Evolutionary conservation across 2,797 vertebrate genomes (phyloP).

Genomic region (Neopelma chrysocephalum): DNA sequence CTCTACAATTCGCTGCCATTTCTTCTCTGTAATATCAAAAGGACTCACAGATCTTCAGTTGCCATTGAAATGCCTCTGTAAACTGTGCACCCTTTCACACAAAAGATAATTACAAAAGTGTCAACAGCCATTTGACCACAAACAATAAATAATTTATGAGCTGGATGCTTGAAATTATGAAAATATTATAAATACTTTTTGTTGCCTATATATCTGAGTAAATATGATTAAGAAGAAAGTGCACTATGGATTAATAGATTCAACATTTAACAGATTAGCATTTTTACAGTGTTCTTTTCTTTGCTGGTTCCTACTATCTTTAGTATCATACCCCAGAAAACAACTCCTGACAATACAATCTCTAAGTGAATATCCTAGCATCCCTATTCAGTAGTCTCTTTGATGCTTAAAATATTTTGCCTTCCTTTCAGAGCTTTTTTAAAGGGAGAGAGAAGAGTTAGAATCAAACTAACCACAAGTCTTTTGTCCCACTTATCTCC

Average conservation of each 20-base stretch:
- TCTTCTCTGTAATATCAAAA: slow-evolving; percentile 68
- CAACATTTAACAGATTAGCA: slow-evolving; percentile 73
- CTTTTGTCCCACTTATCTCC: neutral
- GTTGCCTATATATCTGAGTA: slow-evolving; percentile 73
- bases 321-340: slow-evolving; percentile 73
- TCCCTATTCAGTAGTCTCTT: slow-evolving; percentile 72
- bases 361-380: slow-evolving; percentile 73
- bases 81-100: slow-evolving; percentile 74
- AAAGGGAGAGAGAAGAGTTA: slow-evolving; percentile 49
- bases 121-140: slow-evolving; percentile 78
- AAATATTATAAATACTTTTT: slow-evolving; percentile 77
- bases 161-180: slow-evolving; percentile 76
- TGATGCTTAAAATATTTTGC: slow-evolving; percentile 75
- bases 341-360: slow-evolving; percentile 73
- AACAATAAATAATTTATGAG: slow-evolving; percentile 81
- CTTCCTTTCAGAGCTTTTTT: slow-evolving; percentile 71
- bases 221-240: slow-evolving; percentile 76
- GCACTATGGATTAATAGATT: slow-evolving; percentile 74
- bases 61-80: slow-evolving; percentile 74
- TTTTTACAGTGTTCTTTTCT: slow-evolving; percentile 75
- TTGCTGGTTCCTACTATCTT: slow-evolving; percentile 73
- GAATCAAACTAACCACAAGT: slow-evolving; percentile 44
- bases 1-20: slow-evolving; percentile 69
- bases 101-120: slow-evolving; percentile 76
- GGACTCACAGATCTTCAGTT: slow-evolving; percentile 69